Evolutionary conservation across 2,888 invertebrate species (phyloP).

Genomic region (Diarsia dahlii): DNA sequence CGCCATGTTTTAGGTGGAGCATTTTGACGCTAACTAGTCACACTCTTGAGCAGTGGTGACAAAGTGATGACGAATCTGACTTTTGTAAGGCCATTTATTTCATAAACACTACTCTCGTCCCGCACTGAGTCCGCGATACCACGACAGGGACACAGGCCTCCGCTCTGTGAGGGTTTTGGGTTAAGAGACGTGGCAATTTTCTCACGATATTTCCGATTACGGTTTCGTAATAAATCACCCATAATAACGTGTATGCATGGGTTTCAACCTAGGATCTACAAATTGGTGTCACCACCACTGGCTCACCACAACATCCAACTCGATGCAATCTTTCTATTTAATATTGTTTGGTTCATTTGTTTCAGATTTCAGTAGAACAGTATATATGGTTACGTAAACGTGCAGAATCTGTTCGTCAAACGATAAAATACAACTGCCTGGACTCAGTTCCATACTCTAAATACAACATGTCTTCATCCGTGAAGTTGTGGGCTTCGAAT

Average conservation of each 20-base stretch:
- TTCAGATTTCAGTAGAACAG: conserved; percentile 33
- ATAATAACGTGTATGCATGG: background rate
- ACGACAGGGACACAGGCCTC: no score
- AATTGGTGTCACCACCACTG: background rate
- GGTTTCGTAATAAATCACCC: background rate
- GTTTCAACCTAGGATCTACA: background rate
- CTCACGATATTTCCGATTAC: background rate
- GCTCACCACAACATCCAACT: background rate
- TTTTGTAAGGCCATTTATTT: no score
- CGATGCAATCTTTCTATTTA: background rate
- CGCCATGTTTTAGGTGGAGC: no score
- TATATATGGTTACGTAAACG: conserved; percentile 27
- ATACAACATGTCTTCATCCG: conserved; percentile 25
- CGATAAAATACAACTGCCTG: conserved; percentile 65
- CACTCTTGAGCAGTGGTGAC: no score
- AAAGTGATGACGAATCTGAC: no score
- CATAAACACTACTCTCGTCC: no score
- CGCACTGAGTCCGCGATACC: no score
- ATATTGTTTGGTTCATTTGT: background rate
- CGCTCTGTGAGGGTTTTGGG: background rate
- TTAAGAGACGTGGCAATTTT: background rate
- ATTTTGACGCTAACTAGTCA: no score
- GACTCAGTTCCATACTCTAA: conserved; percentile 59
- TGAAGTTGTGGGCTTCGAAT: conserved; percentile 63
- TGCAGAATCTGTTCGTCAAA: conserved; percentile 53